These are phyloP conservation scores for Xiphophorus birchmanni DNA, from an alignment of 2,797 vertebrate species.

Conservation along the genomic window DNA sequence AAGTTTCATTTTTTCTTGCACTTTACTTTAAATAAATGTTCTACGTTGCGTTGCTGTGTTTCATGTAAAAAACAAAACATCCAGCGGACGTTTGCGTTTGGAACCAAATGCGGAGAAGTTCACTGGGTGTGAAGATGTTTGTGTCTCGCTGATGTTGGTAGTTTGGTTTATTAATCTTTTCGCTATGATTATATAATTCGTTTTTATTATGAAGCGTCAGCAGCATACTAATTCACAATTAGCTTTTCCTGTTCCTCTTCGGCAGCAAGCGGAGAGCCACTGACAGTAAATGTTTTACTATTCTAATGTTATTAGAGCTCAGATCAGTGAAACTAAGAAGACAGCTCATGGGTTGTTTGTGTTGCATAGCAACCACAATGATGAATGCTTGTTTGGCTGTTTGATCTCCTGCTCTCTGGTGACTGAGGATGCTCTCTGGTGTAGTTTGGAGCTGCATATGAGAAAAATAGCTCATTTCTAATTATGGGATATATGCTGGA, in stretches of 20 bases:
- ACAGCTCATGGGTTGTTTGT: constrained; percentile 30
- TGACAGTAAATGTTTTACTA: constrained; percentile 17
- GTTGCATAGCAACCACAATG: constrained; percentile 58
- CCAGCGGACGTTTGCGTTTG: neutral
- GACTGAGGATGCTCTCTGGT: constrained; percentile 34
- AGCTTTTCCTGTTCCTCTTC: constrained; percentile 24
- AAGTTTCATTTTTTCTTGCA: neutral
- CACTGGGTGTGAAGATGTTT: neutral
- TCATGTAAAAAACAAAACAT: neutral
- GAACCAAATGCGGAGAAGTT: neutral
- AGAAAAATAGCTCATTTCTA: constrained; percentile 18
- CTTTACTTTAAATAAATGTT: neutral
- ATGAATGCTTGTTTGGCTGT: constrained; percentile 28
- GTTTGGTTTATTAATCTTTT: neutral
- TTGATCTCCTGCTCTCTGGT: constrained; percentile 45
- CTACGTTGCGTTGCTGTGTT: neutral
- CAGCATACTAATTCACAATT: constrained; percentile 1
- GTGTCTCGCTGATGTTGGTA: neutral
- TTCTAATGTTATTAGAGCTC: constrained; percentile 22
- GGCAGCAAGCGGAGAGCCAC: constrained; percentile 4
- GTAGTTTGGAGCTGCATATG: constrained; percentile 16
- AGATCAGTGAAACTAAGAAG: constrained; percentile 16
- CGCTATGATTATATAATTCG: neutral
- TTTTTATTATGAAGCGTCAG: neutral
- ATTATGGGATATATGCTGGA: neutral